A percentile compares a stretch with the other conserved stretches of the same genome.
phyloP scores from a whole-genome alignment of 2,113 vertebrate species.

The Eublepharis macularius region DNA sequence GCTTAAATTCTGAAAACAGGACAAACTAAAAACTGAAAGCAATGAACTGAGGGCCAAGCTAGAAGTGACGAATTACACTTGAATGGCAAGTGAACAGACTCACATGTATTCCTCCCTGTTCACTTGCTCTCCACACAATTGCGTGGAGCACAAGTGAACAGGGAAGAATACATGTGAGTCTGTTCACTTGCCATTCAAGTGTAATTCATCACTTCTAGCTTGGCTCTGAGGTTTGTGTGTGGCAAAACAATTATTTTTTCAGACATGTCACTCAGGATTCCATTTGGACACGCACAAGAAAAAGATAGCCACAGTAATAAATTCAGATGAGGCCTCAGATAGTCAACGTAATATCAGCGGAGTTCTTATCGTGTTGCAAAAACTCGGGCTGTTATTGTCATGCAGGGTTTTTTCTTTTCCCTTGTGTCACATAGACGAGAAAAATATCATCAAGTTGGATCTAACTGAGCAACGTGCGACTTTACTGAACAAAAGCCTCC shows the following conservation, averaged over 20 bases:
- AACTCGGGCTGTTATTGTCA: neutral
- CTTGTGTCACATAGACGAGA: slow-evolving; percentile 22
- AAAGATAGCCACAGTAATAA: neutral
- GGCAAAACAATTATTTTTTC: neutral
- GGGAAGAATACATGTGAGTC: no score
- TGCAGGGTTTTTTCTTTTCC: neutral
- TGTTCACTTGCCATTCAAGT: no score
- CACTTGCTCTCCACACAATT: no score
- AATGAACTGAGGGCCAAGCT: no score
- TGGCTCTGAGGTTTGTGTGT: no score
- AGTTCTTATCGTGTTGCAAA: slow-evolving; percentile 16
- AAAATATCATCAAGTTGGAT: neutral
- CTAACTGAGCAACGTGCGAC: neutral
- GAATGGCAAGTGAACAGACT: no score
- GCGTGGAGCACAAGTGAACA: no score
- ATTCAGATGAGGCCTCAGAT: slow-evolving; percentile 8
- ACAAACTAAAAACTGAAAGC: neutral
- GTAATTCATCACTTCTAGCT: no score
- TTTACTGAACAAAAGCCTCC: slow-evolving; percentile 38
- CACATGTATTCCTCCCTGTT: no score
- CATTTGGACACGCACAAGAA: neutral
- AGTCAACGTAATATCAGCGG: neutral
- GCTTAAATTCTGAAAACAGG: neutral
- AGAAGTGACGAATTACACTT: no score
- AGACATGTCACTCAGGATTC: neutral